Evolutionary conservation across 2,888 invertebrate genomes (phyloP).

Genomic region (Blastobasis adustella): DNA sequence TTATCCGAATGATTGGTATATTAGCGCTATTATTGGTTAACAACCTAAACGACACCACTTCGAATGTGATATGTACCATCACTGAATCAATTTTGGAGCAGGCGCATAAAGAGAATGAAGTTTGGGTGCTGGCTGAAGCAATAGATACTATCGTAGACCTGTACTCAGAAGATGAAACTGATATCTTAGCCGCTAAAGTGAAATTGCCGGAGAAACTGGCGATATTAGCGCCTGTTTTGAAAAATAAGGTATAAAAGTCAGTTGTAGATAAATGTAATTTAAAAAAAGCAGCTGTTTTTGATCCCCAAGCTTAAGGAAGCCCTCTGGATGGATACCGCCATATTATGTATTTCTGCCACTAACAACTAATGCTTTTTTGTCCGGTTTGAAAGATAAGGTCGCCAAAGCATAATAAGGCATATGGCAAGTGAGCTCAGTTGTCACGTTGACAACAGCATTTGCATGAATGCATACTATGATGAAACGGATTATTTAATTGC

Average conservation of each 20-base stretch:
- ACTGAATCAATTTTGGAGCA: slow-evolving; percentile 78
- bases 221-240: slow-evolving; percentile 75
- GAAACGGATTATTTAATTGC: too few species aligned
- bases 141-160: slow-evolving; percentile 85
- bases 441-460: too few species aligned
- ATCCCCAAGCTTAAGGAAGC: too few species aligned
- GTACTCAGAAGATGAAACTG: slow-evolving; percentile 84
- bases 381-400: too few species aligned
- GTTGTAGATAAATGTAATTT: not conserved
- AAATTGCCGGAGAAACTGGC: slow-evolving; percentile 77
- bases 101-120: slow-evolving; percentile 75
- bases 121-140: slow-evolving; percentile 84
- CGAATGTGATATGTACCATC: slow-evolving; percentile 55
- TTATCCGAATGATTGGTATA: slow-evolving; percentile 75
- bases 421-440: too few species aligned
- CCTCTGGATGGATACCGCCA: too few species aligned
- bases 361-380: too few species aligned
- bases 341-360: too few species aligned
- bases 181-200: slow-evolving; percentile 77
- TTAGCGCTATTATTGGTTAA: slow-evolving; percentile 66
- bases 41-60: slow-evolving; percentile 47
- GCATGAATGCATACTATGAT: too few species aligned
- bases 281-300: not conserved
- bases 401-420: too few species aligned
- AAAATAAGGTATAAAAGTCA: slow-evolving; percentile 75